Base-by-base conservation (phyloP, 2,113 vertebrate species). In the Trogon surrucura region DNA sequence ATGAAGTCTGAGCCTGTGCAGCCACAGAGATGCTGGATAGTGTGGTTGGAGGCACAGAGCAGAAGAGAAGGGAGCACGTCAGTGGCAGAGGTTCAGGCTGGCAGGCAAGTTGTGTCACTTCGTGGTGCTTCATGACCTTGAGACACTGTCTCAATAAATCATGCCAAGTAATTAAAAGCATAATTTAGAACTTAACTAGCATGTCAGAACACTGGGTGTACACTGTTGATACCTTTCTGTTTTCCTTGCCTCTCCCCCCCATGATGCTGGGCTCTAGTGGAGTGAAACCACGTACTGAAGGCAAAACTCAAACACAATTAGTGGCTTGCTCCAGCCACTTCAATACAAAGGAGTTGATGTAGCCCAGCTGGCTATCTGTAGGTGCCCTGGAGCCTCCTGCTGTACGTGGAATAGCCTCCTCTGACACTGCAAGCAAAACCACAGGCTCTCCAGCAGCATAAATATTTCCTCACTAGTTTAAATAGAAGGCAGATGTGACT, bases 81-180 rank as follows among this genome's bases (percentile, higher is more conserved):
- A 58, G 75, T 27, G 69, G 74, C 85, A 90, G 85, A 71, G 54
- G 75, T 66, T 88, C 41, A 70, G 93, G 48, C 77, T 89, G 92
- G 72, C 23, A 10, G 82, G 83, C 56, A 71, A 90, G 60, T 80
- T 44, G 38, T 81, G 82, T 85, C 85, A 69, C 77, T 88, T 91
- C 57, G 48, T 66, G 85, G 58, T 83, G 64, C 79, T 90, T 88
- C 91, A 34, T 93, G 93, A 96, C 93, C 95, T 94, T 93, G 90
- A 94, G 60, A 69, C 54, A 26, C 77, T 78, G 72, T 53, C 90
- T 93, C 85, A 45, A 57, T 84, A 95, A 94, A 95, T 95, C 93
- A 96, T 82, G 95, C 80, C 90, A 89, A 94, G 83, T 89, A 93
- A 96, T 96, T 94, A 95, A 95, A 86, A 93, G 27, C 72, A 72